phyloP scores from a whole-genome alignment of 1,140 invertebrate genomes.

The Drosophila carrolli region DNA sequence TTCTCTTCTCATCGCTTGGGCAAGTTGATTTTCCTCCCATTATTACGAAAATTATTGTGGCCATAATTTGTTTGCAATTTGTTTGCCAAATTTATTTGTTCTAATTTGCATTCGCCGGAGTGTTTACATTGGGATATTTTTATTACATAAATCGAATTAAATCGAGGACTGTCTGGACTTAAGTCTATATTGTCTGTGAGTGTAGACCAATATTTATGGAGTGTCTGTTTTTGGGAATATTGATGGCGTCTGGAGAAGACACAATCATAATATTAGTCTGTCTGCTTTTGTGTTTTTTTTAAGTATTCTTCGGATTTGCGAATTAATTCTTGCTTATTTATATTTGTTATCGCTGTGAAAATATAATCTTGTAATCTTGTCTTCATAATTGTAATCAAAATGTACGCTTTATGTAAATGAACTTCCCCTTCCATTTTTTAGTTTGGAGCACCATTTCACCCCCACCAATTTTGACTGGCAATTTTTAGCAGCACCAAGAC shows the following conservation, averaged over 20 bases:
- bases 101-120: slow-evolving; percentile 45
- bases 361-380: slow-evolving; percentile 16
- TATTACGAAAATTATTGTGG: slow-evolving; percentile 47
- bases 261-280: slow-evolving; percentile 41
- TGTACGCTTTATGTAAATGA: slow-evolving; percentile 35
- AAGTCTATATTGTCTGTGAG: slow-evolving; percentile 1
- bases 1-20: slow-evolving; percentile 8
- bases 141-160: slow-evolving; percentile 48
- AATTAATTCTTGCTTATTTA: slow-evolving; percentile 18
- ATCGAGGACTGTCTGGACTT: slow-evolving; percentile 31
- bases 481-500: slow-evolving; percentile 30
- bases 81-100: slow-evolving; percentile 51
- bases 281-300: slow-evolving; percentile 5
- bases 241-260: slow-evolving; percentile 15
- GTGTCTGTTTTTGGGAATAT: slow-evolving; percentile 23
- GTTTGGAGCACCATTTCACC: slow-evolving; percentile 1
- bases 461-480: slow-evolving; percentile 8
- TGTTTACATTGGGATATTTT: slow-evolving; percentile 23
- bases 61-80: slow-evolving; percentile 50
- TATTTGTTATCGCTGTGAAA: slow-evolving; percentile 11
- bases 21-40: slow-evolving; percentile 46
- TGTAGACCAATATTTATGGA: slow-evolving; percentile 47
- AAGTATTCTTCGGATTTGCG: slow-evolving; percentile 8
- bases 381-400: slow-evolving; percentile 43
- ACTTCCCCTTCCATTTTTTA: neutral